Conservation (phyloP, 2,888 invertebrate genomes). For the Byasa hedistus region DNA sequence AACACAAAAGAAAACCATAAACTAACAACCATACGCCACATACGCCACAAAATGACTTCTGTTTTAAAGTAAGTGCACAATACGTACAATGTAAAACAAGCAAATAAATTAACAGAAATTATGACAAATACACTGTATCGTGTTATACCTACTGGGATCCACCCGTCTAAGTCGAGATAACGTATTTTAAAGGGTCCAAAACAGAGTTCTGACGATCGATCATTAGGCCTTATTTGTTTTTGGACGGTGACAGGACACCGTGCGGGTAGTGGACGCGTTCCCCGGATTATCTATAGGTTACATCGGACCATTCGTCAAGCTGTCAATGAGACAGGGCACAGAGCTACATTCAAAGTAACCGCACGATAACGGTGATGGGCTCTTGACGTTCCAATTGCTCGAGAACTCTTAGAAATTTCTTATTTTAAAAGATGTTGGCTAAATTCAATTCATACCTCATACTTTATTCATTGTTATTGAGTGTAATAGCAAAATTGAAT, state of each 20-base stretch:
- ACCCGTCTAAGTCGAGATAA: constrained; percentile 58
- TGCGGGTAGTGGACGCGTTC: constrained; percentile 47
- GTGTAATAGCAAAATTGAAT: neutral
- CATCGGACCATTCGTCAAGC: constrained; percentile 77
- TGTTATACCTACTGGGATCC: constrained; percentile 58
- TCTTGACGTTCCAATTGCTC: constrained; percentile 35
- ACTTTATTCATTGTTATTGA: constrained; percentile 10
- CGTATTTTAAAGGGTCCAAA: constrained; percentile 69
- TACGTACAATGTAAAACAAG: neutral
- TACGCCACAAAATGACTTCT: too few species aligned
- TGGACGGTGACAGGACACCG: constrained; percentile 73
- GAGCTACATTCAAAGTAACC: constrained; percentile 75
- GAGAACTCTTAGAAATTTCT: constrained; percentile 29
- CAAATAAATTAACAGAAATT: constrained; percentile 32
- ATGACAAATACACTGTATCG: constrained; percentile 42
- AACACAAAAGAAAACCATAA: too few species aligned
- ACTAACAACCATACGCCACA: too few species aligned
- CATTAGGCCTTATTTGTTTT: constrained; percentile 78
- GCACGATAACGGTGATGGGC: constrained; percentile 66
- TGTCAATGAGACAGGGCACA: constrained; percentile 70
- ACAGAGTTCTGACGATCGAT: constrained; percentile 72
- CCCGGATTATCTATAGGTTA: constrained; percentile 59
- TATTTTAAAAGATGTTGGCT: constrained; percentile 21
- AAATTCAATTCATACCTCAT: constrained; percentile 11
- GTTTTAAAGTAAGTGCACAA: neutral